A percentile compares a stretch with the other conserved stretches of the same genome.
phyloP scores from a whole-genome alignment of 2,888 invertebrate species.

The Heliconius cydno region DNA sequence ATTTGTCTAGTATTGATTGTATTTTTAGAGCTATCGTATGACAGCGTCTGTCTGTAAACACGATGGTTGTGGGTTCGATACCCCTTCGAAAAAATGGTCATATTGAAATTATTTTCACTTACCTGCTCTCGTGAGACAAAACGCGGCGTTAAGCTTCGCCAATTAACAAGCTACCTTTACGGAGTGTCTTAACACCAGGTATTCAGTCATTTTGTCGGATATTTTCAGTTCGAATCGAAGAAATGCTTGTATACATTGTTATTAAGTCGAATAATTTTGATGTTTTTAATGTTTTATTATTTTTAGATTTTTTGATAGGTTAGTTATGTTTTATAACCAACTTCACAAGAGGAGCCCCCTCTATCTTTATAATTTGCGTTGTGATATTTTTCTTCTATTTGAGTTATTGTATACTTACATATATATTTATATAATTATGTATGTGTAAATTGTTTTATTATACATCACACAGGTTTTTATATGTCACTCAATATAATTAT shows the following conservation, averaged over 20 bases:
- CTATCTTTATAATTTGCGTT: neutral
- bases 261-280: constrained; percentile 5
- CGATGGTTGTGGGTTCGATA: neutral
- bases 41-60: neutral
- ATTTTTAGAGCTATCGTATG: neutral
- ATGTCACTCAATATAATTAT: neutral
- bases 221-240: neutral
- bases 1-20: neutral
- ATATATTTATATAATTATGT: neutral
- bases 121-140: neutral
- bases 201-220: neutral
- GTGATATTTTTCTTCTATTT: constrained; percentile 5
- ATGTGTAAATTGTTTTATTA: neutral
- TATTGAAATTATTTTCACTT: neutral
- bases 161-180: neutral
- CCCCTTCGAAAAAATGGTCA: neutral
- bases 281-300: neutral
- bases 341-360: neutral
- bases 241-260: neutral
- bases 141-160: neutral
- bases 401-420: neutral
- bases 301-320: neutral
- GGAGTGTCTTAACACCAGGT: too few relatives aligned
- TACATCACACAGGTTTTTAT: neutral
- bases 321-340: neutral